A percentile compares a stretch with the other conserved stretches of the same genome.
Conservation (phyloP, 2,888 invertebrate species). For the Andrena dorsata region DNA sequence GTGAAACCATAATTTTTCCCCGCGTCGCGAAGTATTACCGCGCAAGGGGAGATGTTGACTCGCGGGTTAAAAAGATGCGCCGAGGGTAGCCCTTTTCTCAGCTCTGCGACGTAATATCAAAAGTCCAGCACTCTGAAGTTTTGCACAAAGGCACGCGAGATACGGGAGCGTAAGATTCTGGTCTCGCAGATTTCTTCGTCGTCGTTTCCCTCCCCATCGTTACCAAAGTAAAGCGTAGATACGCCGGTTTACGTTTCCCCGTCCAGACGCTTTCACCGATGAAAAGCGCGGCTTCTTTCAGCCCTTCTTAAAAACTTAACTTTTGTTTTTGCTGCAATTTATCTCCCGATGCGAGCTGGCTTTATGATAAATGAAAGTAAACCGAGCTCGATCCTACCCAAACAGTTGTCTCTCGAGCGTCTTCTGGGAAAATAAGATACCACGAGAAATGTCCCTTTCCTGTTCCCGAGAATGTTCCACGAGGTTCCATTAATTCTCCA, state of each 20-base stretch:
- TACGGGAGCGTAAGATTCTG: conserved; percentile 35
- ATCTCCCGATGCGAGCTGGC: conserved; percentile 31
- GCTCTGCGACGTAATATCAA: conserved; percentile 45
- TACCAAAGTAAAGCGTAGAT: conserved; percentile 10
- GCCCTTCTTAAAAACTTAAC: background rate
- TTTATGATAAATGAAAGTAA: conserved; percentile 38
- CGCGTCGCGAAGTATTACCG: background rate
- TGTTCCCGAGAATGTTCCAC: background rate
- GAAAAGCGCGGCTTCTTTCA: conserved; percentile 33
- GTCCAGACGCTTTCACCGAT: conserved; percentile 27
- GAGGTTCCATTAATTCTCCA: conserved; percentile 28
- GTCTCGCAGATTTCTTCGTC: conserved; percentile 10
- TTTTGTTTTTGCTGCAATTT: conserved; percentile 46
- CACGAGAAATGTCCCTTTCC: background rate
- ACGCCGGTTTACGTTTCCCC: conserved; percentile 32
- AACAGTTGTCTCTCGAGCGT: background rate
- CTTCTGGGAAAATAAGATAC: background rate
- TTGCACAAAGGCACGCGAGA: conserved; percentile 39
- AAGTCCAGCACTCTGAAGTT: conserved; percentile 45
- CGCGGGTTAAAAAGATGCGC: conserved; percentile 36
- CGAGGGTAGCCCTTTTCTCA: conserved; percentile 19
- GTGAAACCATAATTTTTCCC: conserved; percentile 3
- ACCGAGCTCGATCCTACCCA: conserved; percentile 10
- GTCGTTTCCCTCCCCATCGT: conserved; percentile 2
- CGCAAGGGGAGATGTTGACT: conserved; percentile 30